phyloP scores from a whole-genome alignment of 2,113 vertebrate species.

The Chrysochloris asiatica region DNA sequence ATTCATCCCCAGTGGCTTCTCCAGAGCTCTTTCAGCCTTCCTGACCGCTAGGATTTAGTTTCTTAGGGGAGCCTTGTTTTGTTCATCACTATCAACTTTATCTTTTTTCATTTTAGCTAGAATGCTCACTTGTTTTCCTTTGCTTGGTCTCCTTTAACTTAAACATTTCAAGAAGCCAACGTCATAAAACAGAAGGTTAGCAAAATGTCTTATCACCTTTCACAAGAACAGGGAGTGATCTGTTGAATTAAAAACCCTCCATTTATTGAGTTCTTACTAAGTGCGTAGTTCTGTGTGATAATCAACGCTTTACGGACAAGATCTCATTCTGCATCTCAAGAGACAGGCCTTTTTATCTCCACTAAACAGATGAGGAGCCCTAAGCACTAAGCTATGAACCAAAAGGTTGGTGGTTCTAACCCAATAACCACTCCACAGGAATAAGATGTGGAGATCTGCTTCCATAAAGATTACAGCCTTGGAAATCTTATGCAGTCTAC shows the following conservation, averaged over 20 bases:
- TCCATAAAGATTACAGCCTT: not conserved
- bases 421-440: not conserved
- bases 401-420: not conserved
- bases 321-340: too few species aligned
- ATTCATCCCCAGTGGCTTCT: not conserved
- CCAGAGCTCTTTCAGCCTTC: not conserved
- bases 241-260: not conserved
- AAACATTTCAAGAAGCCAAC: conserved; percentile 4
- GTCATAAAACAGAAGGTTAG: not conserved
- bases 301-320: not conserved
- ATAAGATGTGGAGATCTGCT: not conserved
- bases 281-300: too few species aligned
- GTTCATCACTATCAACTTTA: conserved; percentile 27
- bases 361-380: not conserved
- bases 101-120: not conserved
- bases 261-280: not conserved
- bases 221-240: not conserved
- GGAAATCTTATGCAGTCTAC: not conserved
- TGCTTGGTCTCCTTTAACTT: not conserved
- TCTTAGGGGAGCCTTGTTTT: conserved; percentile 3
- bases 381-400: not conserved
- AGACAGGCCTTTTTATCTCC: not conserved
- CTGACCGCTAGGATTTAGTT: not conserved
- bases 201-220: not conserved
- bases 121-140: conserved; percentile 41